phyloP scores from a whole-genome alignment of 2,113 vertebrate genomes.

The Sinocyclocheilus anophthalmus region DNA sequence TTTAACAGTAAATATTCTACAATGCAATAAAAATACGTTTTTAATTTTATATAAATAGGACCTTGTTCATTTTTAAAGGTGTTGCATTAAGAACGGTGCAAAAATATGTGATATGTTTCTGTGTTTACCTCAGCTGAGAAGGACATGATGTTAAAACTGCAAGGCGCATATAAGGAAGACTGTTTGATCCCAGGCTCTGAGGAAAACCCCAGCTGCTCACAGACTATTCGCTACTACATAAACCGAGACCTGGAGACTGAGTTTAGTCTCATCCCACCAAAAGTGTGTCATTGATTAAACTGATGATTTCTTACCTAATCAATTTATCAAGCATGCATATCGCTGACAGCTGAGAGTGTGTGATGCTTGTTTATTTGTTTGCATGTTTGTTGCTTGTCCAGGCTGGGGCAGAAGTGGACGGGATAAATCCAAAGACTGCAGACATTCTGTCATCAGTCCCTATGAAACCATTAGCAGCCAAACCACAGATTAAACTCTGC shows the following conservation, averaged over 20 bases:
- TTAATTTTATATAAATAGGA: not conserved
- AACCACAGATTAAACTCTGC: slow-evolving; percentile 67
- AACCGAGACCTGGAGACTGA: slow-evolving; percentile 78
- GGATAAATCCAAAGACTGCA: slow-evolving; percentile 46
- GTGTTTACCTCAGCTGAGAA: slow-evolving; percentile 61
- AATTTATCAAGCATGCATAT: not conserved
- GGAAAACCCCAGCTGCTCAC: not conserved
- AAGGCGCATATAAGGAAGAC: slow-evolving; percentile 73
- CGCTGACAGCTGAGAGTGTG: not conserved
- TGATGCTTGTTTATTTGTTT: not conserved
- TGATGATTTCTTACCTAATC: not conserved
- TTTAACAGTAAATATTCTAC: not conserved
- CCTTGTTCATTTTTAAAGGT: not conserved
- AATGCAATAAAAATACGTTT: not conserved
- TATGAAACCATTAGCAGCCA: slow-evolving; percentile 67
- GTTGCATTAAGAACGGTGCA: not conserved
- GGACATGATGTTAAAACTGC: slow-evolving; percentile 72
- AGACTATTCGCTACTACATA: slow-evolving; percentile 74
- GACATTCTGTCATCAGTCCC: slow-evolving; percentile 62
- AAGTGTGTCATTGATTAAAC: not conserved
- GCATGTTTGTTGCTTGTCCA: not conserved
- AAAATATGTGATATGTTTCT: not conserved
- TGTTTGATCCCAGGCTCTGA: slow-evolving; percentile 47
- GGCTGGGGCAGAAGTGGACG: not conserved
- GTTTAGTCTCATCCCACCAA: slow-evolving; percentile 66